Conservation (phyloP, 1,140 invertebrate species). For the Laodelphax striatellus region DNA sequence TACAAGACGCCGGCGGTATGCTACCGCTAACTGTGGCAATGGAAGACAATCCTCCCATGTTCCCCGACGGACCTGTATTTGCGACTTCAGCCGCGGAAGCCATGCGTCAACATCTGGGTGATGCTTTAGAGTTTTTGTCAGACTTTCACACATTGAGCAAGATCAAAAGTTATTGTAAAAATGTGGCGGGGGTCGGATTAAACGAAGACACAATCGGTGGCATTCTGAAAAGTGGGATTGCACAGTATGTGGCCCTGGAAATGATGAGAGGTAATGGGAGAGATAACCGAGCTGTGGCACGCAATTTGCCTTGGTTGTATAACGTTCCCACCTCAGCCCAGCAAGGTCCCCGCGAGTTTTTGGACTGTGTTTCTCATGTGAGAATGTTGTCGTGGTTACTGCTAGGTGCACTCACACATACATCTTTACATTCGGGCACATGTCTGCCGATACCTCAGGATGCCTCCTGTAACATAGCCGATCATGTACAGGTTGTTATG, state of each 20-base stretch:
- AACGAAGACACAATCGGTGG: conserved; percentile 94
- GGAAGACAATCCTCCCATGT: conserved; percentile 34
- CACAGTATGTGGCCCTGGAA: conserved; percentile 90
- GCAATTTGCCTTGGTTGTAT: conserved; percentile 88
- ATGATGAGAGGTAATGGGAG: conserved; percentile 75
- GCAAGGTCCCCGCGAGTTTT: conserved; percentile 86
- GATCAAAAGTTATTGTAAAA: conserved; percentile 51
- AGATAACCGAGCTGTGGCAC: conserved; percentile 69
- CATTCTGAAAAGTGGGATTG: conserved; percentile 86
- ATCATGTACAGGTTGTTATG: conserved; percentile 91
- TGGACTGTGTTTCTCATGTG: conserved; percentile 91
- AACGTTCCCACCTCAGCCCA: conserved; percentile 69
- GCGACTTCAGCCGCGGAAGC: conserved; percentile 86
- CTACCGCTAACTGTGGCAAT: conserved; percentile 49
- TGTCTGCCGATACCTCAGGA: conserved; percentile 88
- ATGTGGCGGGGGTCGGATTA: conserved; percentile 60
- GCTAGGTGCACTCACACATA: conserved; percentile 84
- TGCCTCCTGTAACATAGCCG: conserved; percentile 89
- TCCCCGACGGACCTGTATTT: conserved; percentile 42
- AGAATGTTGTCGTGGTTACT: conserved; percentile 91
- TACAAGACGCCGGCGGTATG: conserved; percentile 75
- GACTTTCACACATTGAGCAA: conserved; percentile 95
- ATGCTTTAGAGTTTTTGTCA: conserved; percentile 89
- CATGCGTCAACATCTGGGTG: conserved; percentile 81
- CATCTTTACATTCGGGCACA: conserved; percentile 45